Evolutionary conservation across 2,113 vertebrate species (phyloP).

Genomic region (Physeter macrocephalus): DNA sequence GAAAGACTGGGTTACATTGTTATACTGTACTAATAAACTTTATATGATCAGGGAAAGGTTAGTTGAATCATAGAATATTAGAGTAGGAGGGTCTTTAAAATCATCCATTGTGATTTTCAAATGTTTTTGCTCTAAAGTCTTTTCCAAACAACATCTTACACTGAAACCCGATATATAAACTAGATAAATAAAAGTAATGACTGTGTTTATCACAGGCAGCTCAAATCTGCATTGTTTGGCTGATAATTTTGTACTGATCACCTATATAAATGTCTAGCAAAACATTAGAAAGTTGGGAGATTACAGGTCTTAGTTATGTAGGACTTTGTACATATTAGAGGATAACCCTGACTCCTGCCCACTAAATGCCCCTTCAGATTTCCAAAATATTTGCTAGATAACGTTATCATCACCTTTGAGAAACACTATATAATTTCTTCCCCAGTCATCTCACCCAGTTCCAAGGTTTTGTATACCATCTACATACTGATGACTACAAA

Average conservation of each 20-base stretch:
- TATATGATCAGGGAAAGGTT: not conserved
- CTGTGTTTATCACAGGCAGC: not conserved
- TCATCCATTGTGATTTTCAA: not conserved
- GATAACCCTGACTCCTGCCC: not conserved
- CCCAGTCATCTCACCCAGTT: not conserved
- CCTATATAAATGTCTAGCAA: not conserved
- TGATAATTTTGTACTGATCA: not conserved
- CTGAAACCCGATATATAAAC: not conserved
- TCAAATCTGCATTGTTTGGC: not conserved
- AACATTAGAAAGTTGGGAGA: not conserved
- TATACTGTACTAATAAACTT: not conserved
- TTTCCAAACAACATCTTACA: not conserved
- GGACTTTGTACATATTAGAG: not conserved
- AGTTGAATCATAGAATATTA: not conserved
- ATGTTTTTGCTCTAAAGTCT: not conserved
- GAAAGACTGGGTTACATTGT: conserved; percentile 10
- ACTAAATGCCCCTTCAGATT: not conserved
- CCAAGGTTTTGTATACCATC: not conserved
- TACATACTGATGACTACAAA: not conserved
- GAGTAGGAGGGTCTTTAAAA: not conserved
- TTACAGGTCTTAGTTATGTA: not conserved
- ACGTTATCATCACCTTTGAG: not conserved
- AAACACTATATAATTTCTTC: not conserved
- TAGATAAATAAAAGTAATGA: not conserved
- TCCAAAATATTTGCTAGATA: not conserved